Conservation (phyloP, 2,888 invertebrate genomes). For the Euplexia lucipara region DNA sequence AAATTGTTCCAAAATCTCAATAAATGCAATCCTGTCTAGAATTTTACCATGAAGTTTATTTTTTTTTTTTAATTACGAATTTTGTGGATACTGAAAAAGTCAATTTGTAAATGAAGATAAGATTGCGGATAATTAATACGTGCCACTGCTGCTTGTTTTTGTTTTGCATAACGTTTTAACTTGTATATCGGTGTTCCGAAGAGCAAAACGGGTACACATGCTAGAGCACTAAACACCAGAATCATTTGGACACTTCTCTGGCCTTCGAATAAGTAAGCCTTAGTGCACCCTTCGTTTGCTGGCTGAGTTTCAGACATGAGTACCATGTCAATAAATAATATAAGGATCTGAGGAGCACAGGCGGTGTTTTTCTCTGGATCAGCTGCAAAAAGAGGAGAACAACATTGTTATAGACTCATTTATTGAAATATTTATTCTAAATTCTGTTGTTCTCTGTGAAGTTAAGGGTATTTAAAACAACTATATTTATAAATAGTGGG, state of each 20-base stretch:
- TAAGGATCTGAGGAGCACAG: slow-evolving; percentile 94
- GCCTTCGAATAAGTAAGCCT: slow-evolving; percentile 89
- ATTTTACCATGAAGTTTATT: too few relatives aligned
- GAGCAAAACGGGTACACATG: slow-evolving; percentile 94
- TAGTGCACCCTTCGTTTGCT: slow-evolving; percentile 80
- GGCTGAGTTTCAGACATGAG: slow-evolving; percentile 83
- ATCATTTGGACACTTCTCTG: slow-evolving; percentile 91
- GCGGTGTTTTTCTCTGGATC: slow-evolving; percentile 73
- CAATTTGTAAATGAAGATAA: not conserved
- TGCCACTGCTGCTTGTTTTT: slow-evolving; percentile 63
- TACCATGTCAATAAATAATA: slow-evolving; percentile 95
- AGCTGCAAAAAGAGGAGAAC: slow-evolving; percentile 59
- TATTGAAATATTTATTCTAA: too few relatives aligned
- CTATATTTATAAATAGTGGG: too few relatives aligned
- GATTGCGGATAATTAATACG: slow-evolving; percentile 12
- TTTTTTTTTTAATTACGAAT: too few relatives aligned
- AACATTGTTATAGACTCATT: too few relatives aligned
- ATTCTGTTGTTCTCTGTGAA: too few relatives aligned
- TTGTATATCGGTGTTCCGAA: slow-evolving; percentile 93
- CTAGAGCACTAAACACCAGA: slow-evolving; percentile 90
- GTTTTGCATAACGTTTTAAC: slow-evolving; percentile 61
- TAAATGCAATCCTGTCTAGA: too few relatives aligned
- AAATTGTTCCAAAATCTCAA: too few relatives aligned
- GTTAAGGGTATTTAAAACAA: too few relatives aligned
- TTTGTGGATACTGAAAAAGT: not conserved